A percentile compares a stretch with the other conserved stretches of the same genome.
Evolutionary conservation across 1,140 invertebrate species (phyloP).

Genomic region (Ceratoteleas bidentatus): DNA sequence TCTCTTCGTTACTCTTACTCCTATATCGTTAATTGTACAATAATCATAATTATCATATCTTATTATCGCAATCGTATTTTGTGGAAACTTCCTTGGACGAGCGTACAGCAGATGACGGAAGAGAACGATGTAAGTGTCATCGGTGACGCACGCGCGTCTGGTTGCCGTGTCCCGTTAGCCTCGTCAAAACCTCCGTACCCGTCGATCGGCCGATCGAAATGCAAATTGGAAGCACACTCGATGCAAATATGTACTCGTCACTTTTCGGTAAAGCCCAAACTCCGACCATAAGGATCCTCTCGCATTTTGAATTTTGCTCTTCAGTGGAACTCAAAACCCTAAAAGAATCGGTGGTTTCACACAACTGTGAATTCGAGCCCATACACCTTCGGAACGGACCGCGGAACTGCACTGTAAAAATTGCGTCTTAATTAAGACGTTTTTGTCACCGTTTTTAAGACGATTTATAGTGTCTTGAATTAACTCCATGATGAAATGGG

Average conservation of each 20-base stretch:
- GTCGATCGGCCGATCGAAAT: constrained; percentile 7
- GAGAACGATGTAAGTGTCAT: constrained; percentile 42
- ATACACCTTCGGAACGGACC: too few relatives aligned
- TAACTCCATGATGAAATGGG: too few relatives aligned
- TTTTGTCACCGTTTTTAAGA: too few relatives aligned
- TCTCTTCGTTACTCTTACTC: constrained; percentile 38
- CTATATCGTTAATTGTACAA: constrained; percentile 44
- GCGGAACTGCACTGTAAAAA: too few relatives aligned
- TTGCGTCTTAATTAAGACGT: too few relatives aligned
- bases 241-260: constrained; percentile 41
- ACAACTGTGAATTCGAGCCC: constrained; percentile 47
- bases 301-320: constrained; percentile 16
- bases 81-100: constrained; percentile 66
- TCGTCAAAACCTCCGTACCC: too few relatives aligned
- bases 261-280: constrained; percentile 10
- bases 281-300: constrained; percentile 15
- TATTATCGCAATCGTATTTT: constrained; percentile 63
- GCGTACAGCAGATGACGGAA: constrained; percentile 66
- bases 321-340: constrained; percentile 10
- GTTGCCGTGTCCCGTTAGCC: too few relatives aligned
- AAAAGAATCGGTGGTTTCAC: constrained; percentile 1
- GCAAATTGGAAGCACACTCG: constrained; percentile 59
- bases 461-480: too few relatives aligned
- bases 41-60: constrained; percentile 62
- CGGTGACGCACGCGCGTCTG: not conserved